Evolutionary conservation across 2,797 vertebrate genomes (phyloP).

Genomic region (Rallus crepitans): DNA sequence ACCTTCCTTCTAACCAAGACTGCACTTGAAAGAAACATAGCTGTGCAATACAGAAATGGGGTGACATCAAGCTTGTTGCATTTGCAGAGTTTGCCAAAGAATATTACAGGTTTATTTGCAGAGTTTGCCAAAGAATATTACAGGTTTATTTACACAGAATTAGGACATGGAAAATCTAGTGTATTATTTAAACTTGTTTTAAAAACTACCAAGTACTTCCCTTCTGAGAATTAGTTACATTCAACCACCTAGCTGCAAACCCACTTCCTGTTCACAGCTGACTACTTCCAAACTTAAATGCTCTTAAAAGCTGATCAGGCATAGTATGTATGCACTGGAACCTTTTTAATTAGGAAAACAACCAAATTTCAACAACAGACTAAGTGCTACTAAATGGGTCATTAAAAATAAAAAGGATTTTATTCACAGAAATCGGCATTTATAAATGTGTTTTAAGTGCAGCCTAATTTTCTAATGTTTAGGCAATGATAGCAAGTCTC

Average conservation of each 20-base stretch:
- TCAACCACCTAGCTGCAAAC: conserved; percentile 71
- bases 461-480: background rate
- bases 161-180: background rate
- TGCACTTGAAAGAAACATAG: background rate
- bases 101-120: background rate
- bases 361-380: background rate
- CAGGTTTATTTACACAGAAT: background rate
- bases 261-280: conserved; percentile 74
- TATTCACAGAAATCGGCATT: background rate
- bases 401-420: background rate
- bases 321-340: background rate
- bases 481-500: background rate
- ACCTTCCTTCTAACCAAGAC: background rate
- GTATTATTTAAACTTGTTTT: conserved; percentile 4
- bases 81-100: background rate
- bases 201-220: conserved; percentile 73
- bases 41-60: background rate
- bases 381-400: background rate
- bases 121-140: background rate
- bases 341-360: background rate
- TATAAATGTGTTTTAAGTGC: background rate
- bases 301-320: conserved; percentile 5
- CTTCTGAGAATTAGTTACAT: conserved; percentile 78
- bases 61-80: fast-evolving
- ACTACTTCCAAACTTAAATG: conserved; percentile 4